Percentiles rank a stretch among this genome's conserved stretches.
phyloP scores from a whole-genome alignment of 2,888 invertebrate species.

The Kryphioiulus occultus region DNA sequence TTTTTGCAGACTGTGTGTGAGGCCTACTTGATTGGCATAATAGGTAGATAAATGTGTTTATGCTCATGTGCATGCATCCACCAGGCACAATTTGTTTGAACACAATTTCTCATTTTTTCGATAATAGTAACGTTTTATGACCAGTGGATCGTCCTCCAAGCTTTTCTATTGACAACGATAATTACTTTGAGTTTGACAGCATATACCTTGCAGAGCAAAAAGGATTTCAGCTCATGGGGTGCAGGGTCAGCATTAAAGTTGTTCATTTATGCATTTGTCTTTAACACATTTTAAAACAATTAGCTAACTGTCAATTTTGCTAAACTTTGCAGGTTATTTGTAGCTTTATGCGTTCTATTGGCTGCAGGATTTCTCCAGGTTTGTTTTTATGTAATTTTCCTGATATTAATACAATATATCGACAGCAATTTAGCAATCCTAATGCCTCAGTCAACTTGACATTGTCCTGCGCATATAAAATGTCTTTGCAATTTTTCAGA shows the following conservation, averaged over 20 bases:
- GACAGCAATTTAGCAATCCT: too few species aligned
- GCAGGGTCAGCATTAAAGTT: conserved; percentile 70
- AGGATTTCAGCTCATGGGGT: conserved; percentile 80
- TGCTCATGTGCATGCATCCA: background rate
- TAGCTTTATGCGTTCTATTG: conserved; percentile 73
- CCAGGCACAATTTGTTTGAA: background rate
- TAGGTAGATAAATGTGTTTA: conserved; percentile 63
- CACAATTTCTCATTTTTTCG: background rate
- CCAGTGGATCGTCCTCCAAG: conserved; percentile 77
- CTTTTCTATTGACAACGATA: conserved; percentile 76
- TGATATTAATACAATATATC: background rate
- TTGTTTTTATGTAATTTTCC: background rate
- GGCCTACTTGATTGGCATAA: conserved; percentile 78
- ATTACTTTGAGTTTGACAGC: conserved; percentile 77
- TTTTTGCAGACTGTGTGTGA: conserved; percentile 77
- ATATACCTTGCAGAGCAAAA: conserved; percentile 86
- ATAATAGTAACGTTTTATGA: conserved; percentile 76
- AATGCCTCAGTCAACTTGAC: too few species aligned
- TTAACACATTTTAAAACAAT: background rate
- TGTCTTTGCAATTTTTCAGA: conserved; percentile 63
- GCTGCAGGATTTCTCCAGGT: conserved; percentile 73
- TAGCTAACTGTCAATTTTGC: background rate
- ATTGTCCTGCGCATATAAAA: too few species aligned
- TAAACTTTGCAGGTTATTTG: conserved; percentile 70
- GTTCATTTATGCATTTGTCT: background rate